Conservation (phyloP, 2,888 invertebrate species). For the Macaria notata region DNA sequence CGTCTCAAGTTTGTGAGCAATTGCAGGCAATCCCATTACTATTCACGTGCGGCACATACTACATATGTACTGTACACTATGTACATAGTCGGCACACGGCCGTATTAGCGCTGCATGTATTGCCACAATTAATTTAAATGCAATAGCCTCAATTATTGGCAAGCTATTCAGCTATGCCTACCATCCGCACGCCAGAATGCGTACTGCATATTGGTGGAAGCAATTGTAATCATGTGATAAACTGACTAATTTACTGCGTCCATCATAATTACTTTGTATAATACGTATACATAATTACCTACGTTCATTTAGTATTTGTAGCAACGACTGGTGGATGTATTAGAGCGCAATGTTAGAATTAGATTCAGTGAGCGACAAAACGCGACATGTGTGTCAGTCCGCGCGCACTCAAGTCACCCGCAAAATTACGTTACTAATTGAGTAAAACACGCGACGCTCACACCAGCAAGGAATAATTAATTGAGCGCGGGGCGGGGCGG, state of each 20-base stretch:
- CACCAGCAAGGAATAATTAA: conserved; percentile 81
- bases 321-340: conserved; percentile 13
- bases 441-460: conserved; percentile 82
- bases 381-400: conserved; percentile 56
- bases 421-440: conserved; percentile 83
- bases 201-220: conserved; percentile 34
- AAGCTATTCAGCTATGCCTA: conserved; percentile 52
- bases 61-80: conserved; percentile 46
- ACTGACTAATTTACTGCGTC: conserved; percentile 38
- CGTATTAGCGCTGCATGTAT: conserved; percentile 62
- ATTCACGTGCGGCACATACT: conserved; percentile 47
- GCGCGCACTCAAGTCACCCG: conserved; percentile 79
- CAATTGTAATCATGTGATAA: conserved; percentile 45
- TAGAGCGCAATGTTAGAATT: conserved; percentile 24
- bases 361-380: conserved; percentile 54
- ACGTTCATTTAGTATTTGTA: not conserved
- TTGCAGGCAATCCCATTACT: conserved; percentile 67
- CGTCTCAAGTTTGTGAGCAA: conserved; percentile 68
- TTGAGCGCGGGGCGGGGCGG: conserved; percentile 71
- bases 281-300: too few species aligned
- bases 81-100: conserved; percentile 44
- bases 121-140: conserved; percentile 76
- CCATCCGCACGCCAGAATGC: conserved; percentile 46
- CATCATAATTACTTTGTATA: too few species aligned
- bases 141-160: conserved; percentile 73